Evolutionary conservation across 2,113 vertebrate species (phyloP), one percentile per base, ranked within the genome.

Genomic region (Alosa alosa): DNA sequence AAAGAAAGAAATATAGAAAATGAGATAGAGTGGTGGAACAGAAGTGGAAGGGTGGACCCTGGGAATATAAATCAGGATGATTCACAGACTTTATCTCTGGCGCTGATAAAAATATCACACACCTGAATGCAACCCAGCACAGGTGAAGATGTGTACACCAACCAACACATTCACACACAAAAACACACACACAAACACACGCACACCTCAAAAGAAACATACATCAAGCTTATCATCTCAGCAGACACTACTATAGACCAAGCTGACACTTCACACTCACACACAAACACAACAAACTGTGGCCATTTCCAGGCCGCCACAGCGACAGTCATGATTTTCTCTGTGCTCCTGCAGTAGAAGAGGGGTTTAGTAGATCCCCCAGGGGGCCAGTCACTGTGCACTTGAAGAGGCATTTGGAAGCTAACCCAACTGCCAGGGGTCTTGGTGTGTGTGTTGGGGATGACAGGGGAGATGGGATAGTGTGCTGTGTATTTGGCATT

Each of bases 321-420:
- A 0, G 60, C 60, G 1, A 0, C 68, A 84, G 50, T 81, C 50
- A 81, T 82, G 84, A 57, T 83, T 78, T 81, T 8, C 41, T 72
- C 60, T 78, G 31, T 13, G 57, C 64, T 7, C 20, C n/a, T n/a
- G n/a, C n/a, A n/a, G n/a, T n/a, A n/a, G n/a, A n/a, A n/a, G n/a
- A n/a, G n/a, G n/a, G n/a, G n/a, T n/a, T n/a, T n/a, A n/a, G n/a
- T n/a, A n/a, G n/a, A n/a, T n/a, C n/a, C n/a, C n/a, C n/a, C n/a
- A n/a, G n/a, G n/a, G n/a, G n/a, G n/a, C n/a, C n/a, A n/a, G 75
- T 68, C 85, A 84, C 60, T 78, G 83, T 81, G 45, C 83, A 17
- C n/a, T 18, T 55, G 17, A 3, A 20, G 52, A 18, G 15, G 15
- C 18, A 31, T n/a, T n/a, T n/a, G n/a, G n/a, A n/a, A n/a, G n/a